Conservation (phyloP, 2,888 invertebrate genomes). For the Amiota mariae region DNA sequence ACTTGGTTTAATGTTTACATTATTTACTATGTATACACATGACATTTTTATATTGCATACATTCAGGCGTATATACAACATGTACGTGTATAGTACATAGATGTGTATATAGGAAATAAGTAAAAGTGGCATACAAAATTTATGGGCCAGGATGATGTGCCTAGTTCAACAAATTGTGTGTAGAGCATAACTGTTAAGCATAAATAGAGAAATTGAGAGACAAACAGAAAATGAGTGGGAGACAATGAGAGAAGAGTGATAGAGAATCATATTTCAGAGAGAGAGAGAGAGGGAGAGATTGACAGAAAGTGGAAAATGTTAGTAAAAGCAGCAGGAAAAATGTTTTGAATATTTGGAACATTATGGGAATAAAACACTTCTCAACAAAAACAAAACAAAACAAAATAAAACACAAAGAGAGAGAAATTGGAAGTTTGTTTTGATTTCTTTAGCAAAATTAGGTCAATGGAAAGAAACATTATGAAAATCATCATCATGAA, state of each 20-base stretch:
- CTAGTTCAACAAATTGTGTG: constrained; percentile 29
- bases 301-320: constrained; percentile 14
- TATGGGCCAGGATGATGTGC: not conserved
- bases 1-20: no score
- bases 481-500: not conserved
- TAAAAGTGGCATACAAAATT: constrained; percentile 45
- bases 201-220: constrained; percentile 26
- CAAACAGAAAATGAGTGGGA: constrained; percentile 24
- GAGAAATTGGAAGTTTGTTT: constrained; percentile 22
- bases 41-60: not conserved
- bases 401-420: not conserved
- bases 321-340: no score
- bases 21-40: constrained; percentile 23
- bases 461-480: constrained; percentile 21
- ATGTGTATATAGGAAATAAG: constrained; percentile 29
- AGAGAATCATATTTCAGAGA: constrained; percentile 16
- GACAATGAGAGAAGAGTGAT: constrained; percentile 4
- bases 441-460: constrained; percentile 12
- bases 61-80: constrained; percentile 32
- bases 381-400: not conserved
- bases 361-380: constrained; percentile 10
- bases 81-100: not conserved
- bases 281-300: not conserved
- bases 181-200: constrained; percentile 26
- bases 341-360: not conserved